phyloP scores from a whole-genome alignment of 2,888 invertebrate genomes.

The Cantharis nigra region DNA sequence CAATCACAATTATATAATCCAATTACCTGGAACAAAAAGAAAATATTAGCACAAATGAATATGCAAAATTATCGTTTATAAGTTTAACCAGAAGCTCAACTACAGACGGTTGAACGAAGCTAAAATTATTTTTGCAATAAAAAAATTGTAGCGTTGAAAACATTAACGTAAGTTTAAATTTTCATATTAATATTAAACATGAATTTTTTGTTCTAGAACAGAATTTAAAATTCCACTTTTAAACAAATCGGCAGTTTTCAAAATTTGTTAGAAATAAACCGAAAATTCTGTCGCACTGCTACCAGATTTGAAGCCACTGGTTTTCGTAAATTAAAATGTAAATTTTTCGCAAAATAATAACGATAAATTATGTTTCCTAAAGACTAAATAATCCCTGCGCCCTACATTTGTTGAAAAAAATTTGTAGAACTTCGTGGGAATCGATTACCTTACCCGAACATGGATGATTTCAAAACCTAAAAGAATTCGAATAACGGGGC shows the following conservation, averaged over 20 bases:
- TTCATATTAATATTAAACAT: too few species aligned
- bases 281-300: background rate
- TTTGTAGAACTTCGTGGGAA: background rate
- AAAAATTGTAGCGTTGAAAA: background rate
- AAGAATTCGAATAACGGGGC: slow-evolving; percentile 23
- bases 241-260: background rate
- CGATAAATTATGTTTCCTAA: background rate
- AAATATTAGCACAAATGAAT: background rate
- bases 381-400: background rate
- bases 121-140: too few species aligned
- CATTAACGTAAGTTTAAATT: background rate
- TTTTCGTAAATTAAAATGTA: background rate
- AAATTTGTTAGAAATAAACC: background rate
- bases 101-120: too few species aligned
- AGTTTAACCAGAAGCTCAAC: background rate
- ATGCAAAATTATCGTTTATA: background rate
- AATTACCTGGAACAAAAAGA: background rate
- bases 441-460: slow-evolving; percentile 11
- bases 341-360: background rate
- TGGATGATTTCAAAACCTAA: background rate
- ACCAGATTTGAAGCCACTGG: background rate
- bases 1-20: background rate
- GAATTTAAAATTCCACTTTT: too few species aligned
- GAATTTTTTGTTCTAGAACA: too few species aligned
- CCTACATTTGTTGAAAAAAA: background rate